These are phyloP conservation scores for Eupelmus urozonus DNA, from an alignment of 2,888 invertebrate genomes.

Conservation along the genomic window DNA sequence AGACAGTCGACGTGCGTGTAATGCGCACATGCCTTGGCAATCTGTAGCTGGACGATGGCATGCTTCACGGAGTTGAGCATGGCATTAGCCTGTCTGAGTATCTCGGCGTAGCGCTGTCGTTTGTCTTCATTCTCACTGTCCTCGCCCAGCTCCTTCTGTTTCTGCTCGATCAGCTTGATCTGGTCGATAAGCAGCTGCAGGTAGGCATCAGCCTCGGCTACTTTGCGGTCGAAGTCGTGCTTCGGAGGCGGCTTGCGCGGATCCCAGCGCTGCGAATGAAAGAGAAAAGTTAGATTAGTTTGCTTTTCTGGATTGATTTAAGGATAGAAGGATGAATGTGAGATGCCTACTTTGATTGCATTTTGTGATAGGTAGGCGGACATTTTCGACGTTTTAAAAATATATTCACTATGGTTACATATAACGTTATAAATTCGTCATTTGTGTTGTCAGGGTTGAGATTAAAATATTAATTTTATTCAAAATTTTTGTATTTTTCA, in stretches of 20 bases:
- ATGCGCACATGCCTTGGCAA: conserved; percentile 88
- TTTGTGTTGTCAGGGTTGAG: too few species aligned
- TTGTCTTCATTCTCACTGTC: conserved; percentile 68
- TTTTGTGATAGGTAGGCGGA: too few species aligned
- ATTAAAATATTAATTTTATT: too few species aligned
- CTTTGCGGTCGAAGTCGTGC: conserved; percentile 87
- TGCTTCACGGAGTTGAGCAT: conserved; percentile 99
- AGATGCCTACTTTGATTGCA: too few species aligned
- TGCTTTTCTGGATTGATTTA: too few species aligned
- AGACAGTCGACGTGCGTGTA: conserved; percentile 33
- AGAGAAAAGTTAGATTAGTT: too few species aligned
- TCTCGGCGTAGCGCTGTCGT: conserved; percentile 67
- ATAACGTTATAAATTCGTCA: too few species aligned
- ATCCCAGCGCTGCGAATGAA: conserved; percentile 78
- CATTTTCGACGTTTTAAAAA: too few species aligned
- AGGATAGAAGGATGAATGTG: too few species aligned
- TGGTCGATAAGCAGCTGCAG: conserved; percentile 97
- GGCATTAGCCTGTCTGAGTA: conserved; percentile 80
- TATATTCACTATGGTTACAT: too few species aligned
- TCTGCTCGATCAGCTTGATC: conserved; percentile 82
- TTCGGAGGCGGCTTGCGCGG: conserved; percentile 80
- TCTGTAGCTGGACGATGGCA: conserved; percentile 98
- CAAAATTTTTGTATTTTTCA: too few species aligned
- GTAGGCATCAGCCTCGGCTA: conserved; percentile 97
- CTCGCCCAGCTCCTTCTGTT: conserved; percentile 64